Base-by-base conservation (phyloP, 1,140 invertebrate species). In the Triops cancriformis region DNA sequence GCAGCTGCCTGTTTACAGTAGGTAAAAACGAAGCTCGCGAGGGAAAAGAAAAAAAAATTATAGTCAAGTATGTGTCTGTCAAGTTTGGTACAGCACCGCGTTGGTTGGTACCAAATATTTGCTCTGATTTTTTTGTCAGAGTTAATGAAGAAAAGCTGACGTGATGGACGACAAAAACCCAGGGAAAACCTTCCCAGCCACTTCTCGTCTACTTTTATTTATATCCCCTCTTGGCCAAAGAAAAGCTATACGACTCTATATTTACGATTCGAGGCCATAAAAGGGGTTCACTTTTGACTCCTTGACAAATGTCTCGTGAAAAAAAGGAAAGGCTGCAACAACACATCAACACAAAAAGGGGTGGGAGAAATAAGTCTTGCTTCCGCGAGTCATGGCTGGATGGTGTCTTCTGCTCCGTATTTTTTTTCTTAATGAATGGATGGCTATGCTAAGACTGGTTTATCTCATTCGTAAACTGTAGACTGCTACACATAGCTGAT, bases 401-500 rank as follows among this genome's bases (percentile, higher is more conserved):
- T 64, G 51, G 18, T 64, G 51, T 64, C 31, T 37, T 37, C 31
- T 37, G 31, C 31, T 37, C 31, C 31, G 31, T 37, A 37, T 7
- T 37, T 37, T 37, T 37, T 64, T 23, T 5, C 23, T 23, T 64
- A 64, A n/a, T n/a, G 23, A 64, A n/a, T 23, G 51, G 18, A 64
- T 64, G 51, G 45, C 45, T 64, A 64, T 64, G 51, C 51, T 64
- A n/a, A n/a, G 51, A 64, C 51, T 64, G 51, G 43, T 64, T 64
- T 64, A 23, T 64, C 51, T 64, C 51, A 23, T 64, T 18, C 51
- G 14, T 64, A 23, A 64, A n/a, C 7, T 64, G 10, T 64, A 18
- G 51, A 64, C 51, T 64, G 51, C 51, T 64, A 64, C 51, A 64
- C 51, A 64, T 64, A 64, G 23, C 51, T 64, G 51, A 64, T 64